A percentile compares a stretch with the other conserved stretches of the same genome.
Evolutionary conservation across 2,888 invertebrate genomes (phyloP).

Genomic region (Tenthredo amoena): DNA sequence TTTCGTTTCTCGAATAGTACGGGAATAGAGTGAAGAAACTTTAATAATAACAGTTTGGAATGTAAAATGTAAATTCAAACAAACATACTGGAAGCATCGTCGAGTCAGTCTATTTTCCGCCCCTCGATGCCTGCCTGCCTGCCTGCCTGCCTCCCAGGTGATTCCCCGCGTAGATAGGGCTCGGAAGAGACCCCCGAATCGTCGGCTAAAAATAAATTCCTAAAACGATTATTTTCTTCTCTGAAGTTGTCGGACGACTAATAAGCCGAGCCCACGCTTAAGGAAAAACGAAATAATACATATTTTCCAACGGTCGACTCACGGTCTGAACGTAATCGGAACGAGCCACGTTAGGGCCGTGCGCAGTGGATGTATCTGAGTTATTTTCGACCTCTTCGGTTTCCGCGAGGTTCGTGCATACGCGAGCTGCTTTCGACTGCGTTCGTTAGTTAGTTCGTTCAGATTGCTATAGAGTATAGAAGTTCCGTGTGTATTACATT

Average conservation of each 20-base stretch:
- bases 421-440: conserved; percentile 77
- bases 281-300: conserved; percentile 51
- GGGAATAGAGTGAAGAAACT: conserved; percentile 1
- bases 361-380: conserved; percentile 42
- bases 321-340: conserved; percentile 7
- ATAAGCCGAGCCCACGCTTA: conserved; percentile 39
- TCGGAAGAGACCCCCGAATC: not conserved
- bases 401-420: conserved; percentile 54
- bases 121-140: not conserved
- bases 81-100: conserved; percentile 8
- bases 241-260: conserved; percentile 22
- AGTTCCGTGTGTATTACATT: conserved; percentile 79
- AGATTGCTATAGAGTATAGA: not conserved
- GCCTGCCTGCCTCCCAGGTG: not conserved
- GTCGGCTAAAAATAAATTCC: conserved; percentile 43
- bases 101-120: conserved; percentile 37
- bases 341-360: conserved; percentile 49
- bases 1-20: not conserved
- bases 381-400: conserved; percentile 44
- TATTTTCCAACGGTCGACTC: not conserved
- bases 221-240: conserved; percentile 53
- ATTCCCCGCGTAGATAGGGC: conserved; percentile 14
- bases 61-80: conserved; percentile 19
- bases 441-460: conserved; percentile 74
- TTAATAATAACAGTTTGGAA: conserved; percentile 24